phyloP scores from a whole-genome alignment of 2,113 vertebrate species.

The Vulpes vulpes region DNA sequence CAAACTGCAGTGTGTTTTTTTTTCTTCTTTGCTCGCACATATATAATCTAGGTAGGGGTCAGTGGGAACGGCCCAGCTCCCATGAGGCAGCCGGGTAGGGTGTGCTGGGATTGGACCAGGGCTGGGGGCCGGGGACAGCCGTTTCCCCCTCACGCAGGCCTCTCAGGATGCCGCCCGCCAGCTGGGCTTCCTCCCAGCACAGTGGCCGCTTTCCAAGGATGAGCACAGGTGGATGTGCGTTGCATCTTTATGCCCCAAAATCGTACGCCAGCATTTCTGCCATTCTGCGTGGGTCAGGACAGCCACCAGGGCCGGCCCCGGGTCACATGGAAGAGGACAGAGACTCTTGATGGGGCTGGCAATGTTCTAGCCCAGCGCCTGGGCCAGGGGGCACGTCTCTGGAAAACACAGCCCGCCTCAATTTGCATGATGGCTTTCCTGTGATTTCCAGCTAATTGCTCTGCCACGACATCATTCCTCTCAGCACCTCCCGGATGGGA shows the following conservation, averaged over 20 bases:
- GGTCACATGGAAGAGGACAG: background rate
- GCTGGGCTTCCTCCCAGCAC: background rate
- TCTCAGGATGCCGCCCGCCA: fast-evolving
- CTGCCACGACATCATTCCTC: no score
- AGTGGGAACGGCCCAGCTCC: background rate
- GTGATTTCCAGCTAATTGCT: background rate
- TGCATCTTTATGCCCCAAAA: background rate
- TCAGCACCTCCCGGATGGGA: background rate
- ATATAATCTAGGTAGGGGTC: background rate
- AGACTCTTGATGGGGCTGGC: background rate
- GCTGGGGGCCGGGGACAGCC: background rate
- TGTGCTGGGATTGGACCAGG: background rate
- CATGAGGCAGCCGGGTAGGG: background rate
- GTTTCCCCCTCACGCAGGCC: background rate
- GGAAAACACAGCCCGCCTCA: background rate
- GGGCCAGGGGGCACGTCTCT: background rate
- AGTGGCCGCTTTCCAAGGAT: background rate
- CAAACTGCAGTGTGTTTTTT: background rate
- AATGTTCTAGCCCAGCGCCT: background rate
- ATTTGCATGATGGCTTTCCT: background rate
- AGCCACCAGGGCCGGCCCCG: background rate
- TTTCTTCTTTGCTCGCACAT: background rate
- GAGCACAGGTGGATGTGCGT: background rate
- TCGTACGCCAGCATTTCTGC: background rate
- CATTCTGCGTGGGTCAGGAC: background rate